phyloP scores from a whole-genome alignment of 2,888 invertebrate genomes.

The Tanaodytes sp. region DNA sequence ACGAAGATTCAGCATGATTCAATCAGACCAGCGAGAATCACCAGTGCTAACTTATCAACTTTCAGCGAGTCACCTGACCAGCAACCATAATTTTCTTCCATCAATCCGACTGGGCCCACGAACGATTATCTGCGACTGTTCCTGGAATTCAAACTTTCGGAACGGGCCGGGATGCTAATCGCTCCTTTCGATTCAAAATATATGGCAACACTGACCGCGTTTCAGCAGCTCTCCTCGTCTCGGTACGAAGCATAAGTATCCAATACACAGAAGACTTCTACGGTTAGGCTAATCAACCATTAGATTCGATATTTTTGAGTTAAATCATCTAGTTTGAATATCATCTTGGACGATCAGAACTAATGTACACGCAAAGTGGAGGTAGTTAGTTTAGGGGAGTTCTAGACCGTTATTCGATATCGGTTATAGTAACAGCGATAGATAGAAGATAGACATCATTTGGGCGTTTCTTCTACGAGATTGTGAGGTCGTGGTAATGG shows the following conservation, averaged over 20 bases:
- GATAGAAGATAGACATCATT: not conserved
- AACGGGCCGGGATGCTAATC: slow-evolving; percentile 24
- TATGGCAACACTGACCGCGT: slow-evolving; percentile 40
- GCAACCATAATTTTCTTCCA: no score
- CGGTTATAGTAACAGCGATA: not conserved
- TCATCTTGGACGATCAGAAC: slow-evolving; percentile 32
- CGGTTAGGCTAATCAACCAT: slow-evolving; percentile 29
- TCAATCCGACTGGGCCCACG: no score
- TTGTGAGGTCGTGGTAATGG: no score
- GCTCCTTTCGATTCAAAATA: slow-evolving; percentile 28
- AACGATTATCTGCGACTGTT: slow-evolving; percentile 3
- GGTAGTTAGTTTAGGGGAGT: no score
- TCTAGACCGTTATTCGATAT: no score
- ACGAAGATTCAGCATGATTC: slow-evolving; percentile 22
- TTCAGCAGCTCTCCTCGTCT: no score
- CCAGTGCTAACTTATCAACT: slow-evolving; percentile 47
- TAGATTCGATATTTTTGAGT: slow-evolving; percentile 19
- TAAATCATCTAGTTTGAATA: slow-evolving; percentile 27
- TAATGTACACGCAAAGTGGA: slow-evolving; percentile 20
- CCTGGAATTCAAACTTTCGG: slow-evolving; percentile 21
- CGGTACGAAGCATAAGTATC: slow-evolving; percentile 30
- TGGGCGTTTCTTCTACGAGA: not conserved
- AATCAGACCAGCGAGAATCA: slow-evolving; percentile 40
- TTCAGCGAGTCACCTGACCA: no score
- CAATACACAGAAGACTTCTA: slow-evolving; percentile 34